Evolutionary conservation across 1,140 invertebrate genomes (phyloP), one percentile per base, ranked within the genome.

Genomic region (Pollicipes pollicipes): DNA sequence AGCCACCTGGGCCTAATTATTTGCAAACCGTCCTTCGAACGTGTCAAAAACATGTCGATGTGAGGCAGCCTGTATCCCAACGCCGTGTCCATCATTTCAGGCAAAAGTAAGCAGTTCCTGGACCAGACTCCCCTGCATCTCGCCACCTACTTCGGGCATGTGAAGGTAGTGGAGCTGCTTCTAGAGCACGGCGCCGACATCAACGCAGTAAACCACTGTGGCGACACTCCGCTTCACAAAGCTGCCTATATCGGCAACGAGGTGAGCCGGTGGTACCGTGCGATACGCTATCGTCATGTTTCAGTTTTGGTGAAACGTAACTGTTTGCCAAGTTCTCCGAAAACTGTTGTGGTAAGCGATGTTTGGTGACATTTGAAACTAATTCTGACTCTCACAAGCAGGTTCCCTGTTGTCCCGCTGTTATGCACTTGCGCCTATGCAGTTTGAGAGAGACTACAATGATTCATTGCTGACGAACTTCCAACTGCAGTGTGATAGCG

Each of bases 191-290:
- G 78, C 63, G 81, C 81, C 66, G 77, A 80, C 72, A 78, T 83
- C 24, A 81, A 84, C 75, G 75, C 78, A 64, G 73, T 79, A 16
- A 83, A 83, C 75, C 76, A 79, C 71, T 73, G 75, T 28, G 81
- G 81, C 26, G 82, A 83, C 73, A 83, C 82, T n/a, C 78, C 82
- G 17, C 76, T 84, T 16, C 83, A 84, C 73, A 81, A 81, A 74
- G 83, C 83, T 31, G 79, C 82, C 30, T 80, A 80, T 72, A 82
- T 82, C 30, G 80, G 80, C 28, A 70, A 78, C 73, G 76, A 77
- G 70, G 77, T 76, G 68, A 30, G 29, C 0, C 10, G 45, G 31
- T 68, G 2, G 66, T 69, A 45, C 3, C n/a, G 30, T 30, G 30
- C 37, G 21, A 30, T 70, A 3, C 4, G 63, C 27, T 64, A 70